These are phyloP conservation scores for Hydra vulgaris DNA, from an alignment of 30 jellyfish, hydroid and myxozoan species.

Conservation along the genomic window DNA sequence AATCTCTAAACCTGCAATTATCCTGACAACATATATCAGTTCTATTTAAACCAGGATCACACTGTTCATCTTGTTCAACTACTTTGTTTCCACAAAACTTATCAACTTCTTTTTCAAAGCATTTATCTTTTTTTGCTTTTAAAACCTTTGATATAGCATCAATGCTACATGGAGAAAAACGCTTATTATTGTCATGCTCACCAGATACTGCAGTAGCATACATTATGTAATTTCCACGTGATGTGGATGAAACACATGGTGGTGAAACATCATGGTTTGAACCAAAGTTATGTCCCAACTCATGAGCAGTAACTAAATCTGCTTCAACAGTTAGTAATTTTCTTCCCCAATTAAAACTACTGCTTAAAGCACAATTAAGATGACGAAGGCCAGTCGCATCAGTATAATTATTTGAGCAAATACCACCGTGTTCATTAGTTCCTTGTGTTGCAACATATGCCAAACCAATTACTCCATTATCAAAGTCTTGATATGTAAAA, in stretches of 20 bases:
- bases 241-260: slow-evolving; percentile 38
- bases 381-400: slow-evolving; percentile 17
- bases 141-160: slow-evolving; percentile 45
- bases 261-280: slow-evolving; percentile 55
- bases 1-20: slow-evolving; percentile 39
- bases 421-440: slow-evolving; percentile 49
- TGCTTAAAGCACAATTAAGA: slow-evolving; percentile 62
- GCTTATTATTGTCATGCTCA: slow-evolving; percentile 41
- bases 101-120: slow-evolving; percentile 52
- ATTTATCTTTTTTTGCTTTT: slow-evolving; percentile 25
- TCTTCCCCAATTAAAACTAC: slow-evolving; percentile 86
- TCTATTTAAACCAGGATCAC: slow-evolving; percentile 81
- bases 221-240: slow-evolving; percentile 77
- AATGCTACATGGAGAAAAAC: slow-evolving; percentile 61
- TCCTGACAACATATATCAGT: slow-evolving; percentile 52
- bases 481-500: slow-evolving; percentile 82
- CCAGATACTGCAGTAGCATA: slow-evolving; percentile 72
- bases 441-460: slow-evolving; percentile 76
- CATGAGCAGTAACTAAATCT: slow-evolving; percentile 85
- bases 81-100: slow-evolving; percentile 67
- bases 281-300: slow-evolving; percentile 86
- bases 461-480: slow-evolving; percentile 77
- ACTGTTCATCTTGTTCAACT: slow-evolving; percentile 61
- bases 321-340: slow-evolving; percentile 79
- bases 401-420: slow-evolving; percentile 47